Base-by-base conservation (phyloP, 2,888 invertebrate genomes). In the Micoletzkya japonica region DNA sequence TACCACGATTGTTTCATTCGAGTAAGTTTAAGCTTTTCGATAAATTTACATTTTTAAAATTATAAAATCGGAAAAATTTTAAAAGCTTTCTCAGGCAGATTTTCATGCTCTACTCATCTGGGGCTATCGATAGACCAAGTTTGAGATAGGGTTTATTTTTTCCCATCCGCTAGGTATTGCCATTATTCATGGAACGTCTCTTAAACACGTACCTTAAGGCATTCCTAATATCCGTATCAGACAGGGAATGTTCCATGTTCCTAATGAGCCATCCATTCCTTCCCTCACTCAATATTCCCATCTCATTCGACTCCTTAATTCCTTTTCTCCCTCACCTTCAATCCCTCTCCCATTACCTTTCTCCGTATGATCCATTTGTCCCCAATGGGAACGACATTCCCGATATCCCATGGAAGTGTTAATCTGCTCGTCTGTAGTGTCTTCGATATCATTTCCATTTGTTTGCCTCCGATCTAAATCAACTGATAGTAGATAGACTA, bases 231-330 rank as follows among this genome's bases (percentile, higher is more conserved):
- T 64, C 17, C 2, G 34, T 49, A 26, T 36, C 36, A 2, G 34
- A 26, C 10, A 64, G n/a, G n/a, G 50, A 36, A 20, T 36, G 34
- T 10, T 64, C 52, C 7, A 64, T 64, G 0, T 34, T 26, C n/a
- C 26, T 50, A 7, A 64, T 24, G 24, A 52, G 26, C 64, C 64
- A 64, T 24, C 64, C 64, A 17, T 64, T 50, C 36, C 64, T 32
- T 20, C 39, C 64, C 26, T 61, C 61, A 30, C 34, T 61, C 49
- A 61, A 30, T 49, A 61, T 17, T 52, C 14, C 52, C 24, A 52
- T 24, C 26, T 52, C 52, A n/a, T 52, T 52, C 28, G 7, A 52
- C 52, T n/a, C 28, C 2, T 24, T 52, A 52, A 1, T 32, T 50
- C 24, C 20, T 50, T 24, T 4, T 50, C 6, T 20, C 20, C 50